These are phyloP conservation scores for Vombatus ursinus DNA, from an alignment of 2,113 vertebrate genomes.

Conservation along the genomic window DNA sequence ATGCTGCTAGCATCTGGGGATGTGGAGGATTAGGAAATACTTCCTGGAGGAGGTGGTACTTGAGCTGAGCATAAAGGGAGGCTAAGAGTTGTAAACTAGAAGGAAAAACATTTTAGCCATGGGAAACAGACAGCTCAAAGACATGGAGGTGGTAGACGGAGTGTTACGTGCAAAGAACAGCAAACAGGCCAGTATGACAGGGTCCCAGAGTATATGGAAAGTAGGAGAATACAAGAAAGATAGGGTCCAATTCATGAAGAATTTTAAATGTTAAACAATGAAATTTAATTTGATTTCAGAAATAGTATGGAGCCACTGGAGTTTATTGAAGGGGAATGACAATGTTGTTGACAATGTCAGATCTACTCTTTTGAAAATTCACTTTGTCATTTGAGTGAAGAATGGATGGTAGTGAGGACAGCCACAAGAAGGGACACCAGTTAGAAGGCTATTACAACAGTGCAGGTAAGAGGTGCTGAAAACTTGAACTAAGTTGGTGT, in stretches of 20 bases:
- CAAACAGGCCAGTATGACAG: not conserved
- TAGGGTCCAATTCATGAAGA: not conserved
- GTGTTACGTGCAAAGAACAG: not conserved
- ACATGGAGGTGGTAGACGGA: not conserved
- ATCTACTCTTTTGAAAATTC: not conserved
- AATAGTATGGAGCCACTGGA: not conserved
- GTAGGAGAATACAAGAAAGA: not conserved
- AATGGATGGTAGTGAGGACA: not conserved
- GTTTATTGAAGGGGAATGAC: not conserved
- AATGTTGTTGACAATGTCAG: not conserved
- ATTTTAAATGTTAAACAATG: not conserved
- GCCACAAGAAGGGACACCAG: not conserved
- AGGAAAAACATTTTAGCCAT: not conserved
- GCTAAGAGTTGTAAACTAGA: not conserved
- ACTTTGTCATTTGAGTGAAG: not conserved
- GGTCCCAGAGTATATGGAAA: not conserved
- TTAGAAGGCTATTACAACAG: not conserved
- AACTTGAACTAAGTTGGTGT: not conserved
- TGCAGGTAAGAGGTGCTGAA: not conserved
- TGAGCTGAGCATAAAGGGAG: not conserved
- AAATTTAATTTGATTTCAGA: not conserved
- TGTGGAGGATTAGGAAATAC: not conserved
- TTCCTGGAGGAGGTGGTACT: not conserved
- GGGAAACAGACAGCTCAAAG: not conserved
- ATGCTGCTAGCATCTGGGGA: not conserved